Percentiles rank a stretch among this genome's conserved stretches.
Conservation (phyloP, 2,888 invertebrate genomes). For the Stenodema calcarata region DNA sequence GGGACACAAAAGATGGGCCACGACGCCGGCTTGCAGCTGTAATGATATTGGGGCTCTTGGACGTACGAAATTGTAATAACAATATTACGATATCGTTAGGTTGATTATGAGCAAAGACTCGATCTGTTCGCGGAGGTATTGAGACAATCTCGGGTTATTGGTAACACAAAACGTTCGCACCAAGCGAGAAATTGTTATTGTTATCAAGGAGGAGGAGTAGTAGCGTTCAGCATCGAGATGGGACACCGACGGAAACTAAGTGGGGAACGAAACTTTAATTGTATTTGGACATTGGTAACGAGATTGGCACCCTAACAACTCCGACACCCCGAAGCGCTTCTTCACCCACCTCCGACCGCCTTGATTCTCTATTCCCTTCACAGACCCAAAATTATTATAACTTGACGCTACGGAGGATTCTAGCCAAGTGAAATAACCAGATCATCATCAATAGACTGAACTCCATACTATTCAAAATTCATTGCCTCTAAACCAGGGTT, state of each 20-base stretch:
- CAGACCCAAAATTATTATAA: not conserved
- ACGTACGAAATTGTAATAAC: no score
- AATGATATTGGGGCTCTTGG: no score
- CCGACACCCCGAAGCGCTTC: not conserved
- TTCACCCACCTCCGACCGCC: not conserved
- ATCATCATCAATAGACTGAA: not conserved
- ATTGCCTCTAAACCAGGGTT: not conserved
- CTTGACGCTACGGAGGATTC: not conserved
- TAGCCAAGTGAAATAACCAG: not conserved
- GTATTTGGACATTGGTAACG: slow-evolving; percentile 36
- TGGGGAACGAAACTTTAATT: slow-evolving; percentile 33
- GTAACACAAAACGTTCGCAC: not conserved
- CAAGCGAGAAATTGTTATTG: slow-evolving; percentile 4
- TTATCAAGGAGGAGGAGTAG: not conserved
- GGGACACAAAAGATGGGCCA: no score
- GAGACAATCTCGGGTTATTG: no score
- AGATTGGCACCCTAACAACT: slow-evolving; percentile 33
- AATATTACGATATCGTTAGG: no score
- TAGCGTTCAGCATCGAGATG: not conserved
- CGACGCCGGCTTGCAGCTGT: no score
- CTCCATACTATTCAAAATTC: not conserved
- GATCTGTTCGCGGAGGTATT: no score
- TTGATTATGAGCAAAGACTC: no score
- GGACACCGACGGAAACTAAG: not conserved
- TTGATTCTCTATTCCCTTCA: not conserved